Evolutionary conservation across 1,140 invertebrate genomes (phyloP), one percentile per base, ranked within the genome.

Genomic region (Chymomyza costata): DNA sequence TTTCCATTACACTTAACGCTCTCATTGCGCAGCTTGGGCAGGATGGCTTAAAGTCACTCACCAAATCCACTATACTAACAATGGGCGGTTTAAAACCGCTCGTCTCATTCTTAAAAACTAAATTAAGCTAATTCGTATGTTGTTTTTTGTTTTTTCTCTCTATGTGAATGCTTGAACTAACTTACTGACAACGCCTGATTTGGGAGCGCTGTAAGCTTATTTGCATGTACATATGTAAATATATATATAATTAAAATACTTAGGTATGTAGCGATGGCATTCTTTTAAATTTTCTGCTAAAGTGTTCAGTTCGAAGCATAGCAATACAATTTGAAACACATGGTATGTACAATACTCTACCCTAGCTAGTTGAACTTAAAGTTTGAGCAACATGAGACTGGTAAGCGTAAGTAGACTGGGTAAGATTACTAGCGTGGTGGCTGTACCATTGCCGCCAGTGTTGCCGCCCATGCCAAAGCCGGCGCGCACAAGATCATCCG

Each of bases 231-330:
- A 80, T 76, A 63, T 66, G 57, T 52, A 44, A 53, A 54, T 71
- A 71, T 71, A 44, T 57, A 54, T 71, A 71, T 71, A 76, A 66
- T 76, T 76, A 80, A 66, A 76, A 76, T 76, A 76, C 71, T 76
- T 78, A 60, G 59, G 66, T 66, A 50, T 47, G 38, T 44, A 40
- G 51, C 46, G 48, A 43, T 59, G 50, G 56, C 56, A 41, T 55
- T 48, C 39, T 44, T 60, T 44, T 25, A 31, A 15, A 32, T 55
- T 44, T 37, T 39, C 52, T 49, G 57, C 43, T 47, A 35, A n/a
- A n/a, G n/a, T 47, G 28, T 16, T 18, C 39, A 34, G 45, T 35
- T 56, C 21, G 43, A 50, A 21, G 37, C 56, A 44, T 21, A 31
- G 54, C 56, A 47, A 44, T 41, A 60, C 50, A 46, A 51, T 48